Conservation (phyloP, 1,140 invertebrate genomes). For the Microplitis demolitor region DNA sequence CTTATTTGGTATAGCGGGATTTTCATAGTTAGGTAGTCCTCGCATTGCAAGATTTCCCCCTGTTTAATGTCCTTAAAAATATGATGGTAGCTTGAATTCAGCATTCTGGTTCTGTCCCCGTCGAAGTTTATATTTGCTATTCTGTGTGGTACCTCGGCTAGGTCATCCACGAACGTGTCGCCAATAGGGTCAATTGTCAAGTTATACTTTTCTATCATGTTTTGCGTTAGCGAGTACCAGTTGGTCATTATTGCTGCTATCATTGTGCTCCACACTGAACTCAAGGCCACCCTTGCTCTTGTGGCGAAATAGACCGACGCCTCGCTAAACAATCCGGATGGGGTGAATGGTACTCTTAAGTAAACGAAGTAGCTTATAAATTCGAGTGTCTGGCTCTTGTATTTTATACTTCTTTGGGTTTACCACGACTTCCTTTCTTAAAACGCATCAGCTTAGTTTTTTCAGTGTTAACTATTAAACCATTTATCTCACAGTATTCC, state of each 20-base stretch:
- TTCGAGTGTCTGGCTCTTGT: not conserved
- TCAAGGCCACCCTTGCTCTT: not conserved
- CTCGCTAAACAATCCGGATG: slow-evolving; percentile 3
- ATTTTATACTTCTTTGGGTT: slow-evolving; percentile 10
- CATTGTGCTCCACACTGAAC: not conserved
- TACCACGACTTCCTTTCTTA: slow-evolving; percentile 14
- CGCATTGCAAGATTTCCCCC: not conserved
- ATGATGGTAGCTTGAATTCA: not conserved
- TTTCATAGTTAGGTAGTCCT: not conserved
- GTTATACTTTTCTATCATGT: not conserved
- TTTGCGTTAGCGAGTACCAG: not conserved
- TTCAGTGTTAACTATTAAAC: slow-evolving; percentile 20
- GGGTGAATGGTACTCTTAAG: slow-evolving; percentile 22
- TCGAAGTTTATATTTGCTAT: not conserved
- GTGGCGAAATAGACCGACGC: not conserved
- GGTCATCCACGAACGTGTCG: not conserved
- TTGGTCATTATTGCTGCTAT: not conserved
- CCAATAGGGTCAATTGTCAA: not conserved
- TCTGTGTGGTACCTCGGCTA: not conserved
- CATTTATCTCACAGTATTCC: slow-evolving; percentile 27
- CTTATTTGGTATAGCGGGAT: not conserved
- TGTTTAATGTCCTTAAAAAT: not conserved
- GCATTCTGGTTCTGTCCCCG: not conserved
- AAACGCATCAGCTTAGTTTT: slow-evolving; percentile 34
- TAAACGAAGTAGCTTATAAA: slow-evolving; percentile 21